Evolutionary conservation across 2,888 invertebrate species (phyloP), one percentile per base, ranked within the genome.

Genomic region (Leptarthrus brevirostris): DNA sequence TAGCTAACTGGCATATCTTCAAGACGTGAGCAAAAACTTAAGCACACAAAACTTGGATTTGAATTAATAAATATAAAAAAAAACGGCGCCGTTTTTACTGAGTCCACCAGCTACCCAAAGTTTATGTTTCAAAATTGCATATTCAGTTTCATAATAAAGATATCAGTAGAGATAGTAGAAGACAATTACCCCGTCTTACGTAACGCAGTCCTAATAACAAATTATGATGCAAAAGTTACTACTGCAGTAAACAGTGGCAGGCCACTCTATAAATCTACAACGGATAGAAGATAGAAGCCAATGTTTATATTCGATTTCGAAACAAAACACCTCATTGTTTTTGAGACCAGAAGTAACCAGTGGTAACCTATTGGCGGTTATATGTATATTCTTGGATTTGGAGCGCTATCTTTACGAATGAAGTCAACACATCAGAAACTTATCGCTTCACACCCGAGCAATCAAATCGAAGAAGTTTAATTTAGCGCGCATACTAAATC

Each of bases 381-480:
- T 12, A 40, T 40, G 8, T 40, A 40, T 40, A 40, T 40, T 40
- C 8, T 1, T 40, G 20, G 12, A 36, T 36, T 58, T 3, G 8
- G 0, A 6, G 10, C 58, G 58, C 8, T 58, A 58, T 58, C 58
- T 58, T 16, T 2, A 18, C 0, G 12, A 58, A 58, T 58, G 22
- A 36, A 36, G 36, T 36, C 58, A 8, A 58, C 36, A 58, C 58
- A 36, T n/a, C 58, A 58, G 20, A 58, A 58, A 20, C 40, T 58
- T 40, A 58, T 58, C 58, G 58, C 36, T 36, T 10, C 34, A 16
- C 36, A 58, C 36, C 36, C 58, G 26, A 56, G 58, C 36, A 36
- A 40, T 58, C 12, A 36, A 58, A 58, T 58, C 58, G 36, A 34
- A 34, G 30, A 14, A 36, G 18, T 26, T 58, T 36, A 36, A 30